A percentile compares a stretch with the other conserved stretches of the same genome.
These are phyloP conservation scores for Onthophagus sagittarius DNA, from an alignment of 2,888 invertebrate genomes.

Conservation along the genomic window DNA sequence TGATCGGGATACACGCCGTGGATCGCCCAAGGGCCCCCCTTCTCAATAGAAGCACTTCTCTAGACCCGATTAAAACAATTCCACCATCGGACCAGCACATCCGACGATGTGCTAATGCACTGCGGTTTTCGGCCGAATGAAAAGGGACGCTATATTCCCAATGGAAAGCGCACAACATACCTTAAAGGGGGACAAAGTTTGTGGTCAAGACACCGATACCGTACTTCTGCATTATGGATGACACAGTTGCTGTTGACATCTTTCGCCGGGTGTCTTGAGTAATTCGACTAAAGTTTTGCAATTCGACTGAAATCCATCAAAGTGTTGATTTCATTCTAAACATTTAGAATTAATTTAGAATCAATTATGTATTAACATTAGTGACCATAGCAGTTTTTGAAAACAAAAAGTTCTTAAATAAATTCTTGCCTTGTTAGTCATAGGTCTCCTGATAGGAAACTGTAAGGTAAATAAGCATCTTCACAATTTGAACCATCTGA, in stretches of 20 bases:
- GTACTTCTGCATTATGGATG: background rate
- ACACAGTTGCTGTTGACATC: background rate
- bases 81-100: conserved; percentile 1
- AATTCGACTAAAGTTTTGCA: background rate
- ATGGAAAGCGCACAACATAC: background rate
- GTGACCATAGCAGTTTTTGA: no score
- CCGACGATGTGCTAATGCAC: conserved; percentile 9
- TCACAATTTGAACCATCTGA: no score
- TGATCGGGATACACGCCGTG: conserved; percentile 3
- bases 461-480: no score
- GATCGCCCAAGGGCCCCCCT: no score
- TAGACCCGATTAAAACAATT: conserved; percentile 6
- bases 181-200: background rate
- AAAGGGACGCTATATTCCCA: background rate
- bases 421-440: no score
- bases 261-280: background rate
- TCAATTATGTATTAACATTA: no score
- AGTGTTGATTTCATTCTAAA: background rate
- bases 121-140: conserved; percentile 1
- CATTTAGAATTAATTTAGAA: no score
- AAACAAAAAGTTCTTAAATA: no score
- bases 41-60: background rate
- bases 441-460: no score
- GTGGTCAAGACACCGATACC: background rate
- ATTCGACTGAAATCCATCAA: background rate